These are phyloP conservation scores for Drosophila pachea DNA, from an alignment of 1,140 invertebrate genomes.

Conservation along the genomic window DNA sequence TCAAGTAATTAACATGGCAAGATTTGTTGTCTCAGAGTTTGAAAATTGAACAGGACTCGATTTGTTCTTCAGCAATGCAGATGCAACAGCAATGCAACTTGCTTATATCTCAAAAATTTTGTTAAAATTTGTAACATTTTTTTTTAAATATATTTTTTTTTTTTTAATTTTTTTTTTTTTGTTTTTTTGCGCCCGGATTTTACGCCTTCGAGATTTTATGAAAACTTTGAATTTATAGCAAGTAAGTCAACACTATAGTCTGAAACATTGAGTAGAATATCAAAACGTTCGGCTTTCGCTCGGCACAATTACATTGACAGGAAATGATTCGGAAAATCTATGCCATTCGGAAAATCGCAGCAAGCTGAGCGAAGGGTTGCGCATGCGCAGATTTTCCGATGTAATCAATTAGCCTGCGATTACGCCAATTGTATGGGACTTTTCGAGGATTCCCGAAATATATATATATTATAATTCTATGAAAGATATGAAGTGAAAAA, in stretches of 20 bases:
- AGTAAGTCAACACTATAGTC: conserved; percentile 26
- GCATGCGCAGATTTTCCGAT: conserved; percentile 9
- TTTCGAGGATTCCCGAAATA: no score
- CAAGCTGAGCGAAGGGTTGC: background rate
- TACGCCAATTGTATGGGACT: no score
- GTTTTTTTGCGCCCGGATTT: conserved; percentile 30
- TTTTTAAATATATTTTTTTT: conserved; percentile 41
- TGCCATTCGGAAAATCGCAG: no score
- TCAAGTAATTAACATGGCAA: conserved; percentile 27
- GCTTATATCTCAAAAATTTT: conserved; percentile 56
- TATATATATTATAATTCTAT: background rate
- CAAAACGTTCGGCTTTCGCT: background rate
- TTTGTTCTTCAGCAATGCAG: conserved; percentile 51
- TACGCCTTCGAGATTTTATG: conserved; percentile 19
- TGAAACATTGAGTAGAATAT: conserved; percentile 11
- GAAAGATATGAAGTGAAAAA: conserved; percentile 24
- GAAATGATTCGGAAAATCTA: no score
- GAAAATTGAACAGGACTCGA: conserved; percentile 15
- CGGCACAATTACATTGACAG: no score
- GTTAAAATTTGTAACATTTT: conserved; percentile 63
- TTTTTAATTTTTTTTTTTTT: conserved; percentile 45
- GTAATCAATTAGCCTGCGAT: no score
- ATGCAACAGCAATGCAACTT: conserved; percentile 61
- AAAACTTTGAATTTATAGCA: conserved; percentile 37
- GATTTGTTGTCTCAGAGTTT: conserved; percentile 13